phyloP scores from a whole-genome alignment of 2,113 vertebrate genomes.

The Ptychochromis oligacanthus region DNA sequence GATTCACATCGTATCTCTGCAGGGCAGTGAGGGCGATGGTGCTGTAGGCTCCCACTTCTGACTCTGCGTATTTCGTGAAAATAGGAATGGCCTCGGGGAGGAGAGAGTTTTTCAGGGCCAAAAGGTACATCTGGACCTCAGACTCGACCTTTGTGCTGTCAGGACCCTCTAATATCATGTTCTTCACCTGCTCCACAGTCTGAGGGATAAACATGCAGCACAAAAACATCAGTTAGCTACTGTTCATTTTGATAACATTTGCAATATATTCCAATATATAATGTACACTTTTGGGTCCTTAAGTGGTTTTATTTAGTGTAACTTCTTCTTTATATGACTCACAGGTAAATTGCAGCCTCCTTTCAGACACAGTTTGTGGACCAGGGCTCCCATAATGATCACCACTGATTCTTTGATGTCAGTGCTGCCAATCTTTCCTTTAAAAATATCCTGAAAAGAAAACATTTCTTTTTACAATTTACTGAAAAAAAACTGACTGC shows the following conservation, averaged over 20 bases:
- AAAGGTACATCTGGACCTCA: constrained; percentile 88
- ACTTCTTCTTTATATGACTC: constrained; percentile 53
- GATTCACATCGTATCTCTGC: constrained; percentile 86
- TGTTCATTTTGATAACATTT: neutral
- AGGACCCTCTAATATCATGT: constrained; percentile 86
- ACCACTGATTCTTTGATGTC: constrained; percentile 93
- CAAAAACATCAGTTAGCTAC: neutral
- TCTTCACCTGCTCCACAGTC: constrained; percentile 89
- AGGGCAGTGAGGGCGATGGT: constrained; percentile 86
- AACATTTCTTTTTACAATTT: constrained; percentile 12
- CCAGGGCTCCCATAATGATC: constrained; percentile 90
- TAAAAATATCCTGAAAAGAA: constrained; percentile 83
- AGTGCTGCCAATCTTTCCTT: constrained; percentile 84
- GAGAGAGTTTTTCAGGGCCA: constrained; percentile 93
- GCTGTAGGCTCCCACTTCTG: constrained; percentile 85
- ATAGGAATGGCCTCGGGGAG: constrained; percentile 90
- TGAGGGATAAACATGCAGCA: constrained; percentile 66
- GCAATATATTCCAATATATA: neutral
- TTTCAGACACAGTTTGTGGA: constrained; percentile 89
- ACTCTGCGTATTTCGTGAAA: constrained; percentile 87
- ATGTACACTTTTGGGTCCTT: neutral
- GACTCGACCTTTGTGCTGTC: constrained; percentile 83
- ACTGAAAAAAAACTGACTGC: neutral
- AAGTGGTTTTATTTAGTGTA: neutral
- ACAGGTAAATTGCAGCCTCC: constrained; percentile 90